phyloP scores from a whole-genome alignment of 2,888 invertebrate genomes.

The Protonemura montana region DNA sequence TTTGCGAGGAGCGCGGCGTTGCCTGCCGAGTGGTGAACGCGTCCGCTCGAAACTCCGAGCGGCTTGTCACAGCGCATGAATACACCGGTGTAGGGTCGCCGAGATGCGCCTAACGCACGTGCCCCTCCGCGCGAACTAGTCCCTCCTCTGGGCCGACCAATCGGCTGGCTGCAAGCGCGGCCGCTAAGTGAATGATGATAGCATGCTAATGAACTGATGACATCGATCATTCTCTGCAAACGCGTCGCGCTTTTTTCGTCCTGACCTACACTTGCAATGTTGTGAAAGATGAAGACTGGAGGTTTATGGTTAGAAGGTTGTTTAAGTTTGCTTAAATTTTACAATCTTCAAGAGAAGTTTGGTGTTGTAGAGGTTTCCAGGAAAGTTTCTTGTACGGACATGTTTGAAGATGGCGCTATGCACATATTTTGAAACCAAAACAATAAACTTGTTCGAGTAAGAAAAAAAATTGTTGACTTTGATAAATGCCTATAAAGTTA shows the following conservation, averaged over 20 bases:
- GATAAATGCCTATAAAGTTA: conserved; percentile 29
- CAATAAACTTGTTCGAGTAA: neutral
- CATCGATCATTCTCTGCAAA: neutral
- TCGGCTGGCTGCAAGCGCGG: neutral
- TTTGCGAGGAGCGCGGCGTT: neutral
- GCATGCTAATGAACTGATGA: conserved; percentile 12
- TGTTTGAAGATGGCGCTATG: neutral
- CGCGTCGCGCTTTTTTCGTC: conserved; percentile 12
- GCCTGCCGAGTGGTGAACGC: neutral
- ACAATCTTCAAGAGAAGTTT: neutral
- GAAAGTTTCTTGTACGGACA: neutral
- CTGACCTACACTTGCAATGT: neutral
- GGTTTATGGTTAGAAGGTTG: neutral
- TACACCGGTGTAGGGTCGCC: neutral
- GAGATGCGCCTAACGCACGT: neutral
- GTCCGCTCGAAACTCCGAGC: neutral
- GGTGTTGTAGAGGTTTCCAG: neutral
- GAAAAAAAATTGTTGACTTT: conserved; percentile 1
- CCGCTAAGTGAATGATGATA: conserved; percentile 12
- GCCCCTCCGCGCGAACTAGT: neutral
- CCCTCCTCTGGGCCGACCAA: neutral
- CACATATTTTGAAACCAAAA: neutral
- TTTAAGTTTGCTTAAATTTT: neutral
- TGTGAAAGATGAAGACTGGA: neutral
- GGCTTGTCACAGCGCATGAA: neutral